These are phyloP conservation scores for Drosophila pachea DNA, from an alignment of 1,140 invertebrate genomes.

Conservation along the genomic window DNA sequence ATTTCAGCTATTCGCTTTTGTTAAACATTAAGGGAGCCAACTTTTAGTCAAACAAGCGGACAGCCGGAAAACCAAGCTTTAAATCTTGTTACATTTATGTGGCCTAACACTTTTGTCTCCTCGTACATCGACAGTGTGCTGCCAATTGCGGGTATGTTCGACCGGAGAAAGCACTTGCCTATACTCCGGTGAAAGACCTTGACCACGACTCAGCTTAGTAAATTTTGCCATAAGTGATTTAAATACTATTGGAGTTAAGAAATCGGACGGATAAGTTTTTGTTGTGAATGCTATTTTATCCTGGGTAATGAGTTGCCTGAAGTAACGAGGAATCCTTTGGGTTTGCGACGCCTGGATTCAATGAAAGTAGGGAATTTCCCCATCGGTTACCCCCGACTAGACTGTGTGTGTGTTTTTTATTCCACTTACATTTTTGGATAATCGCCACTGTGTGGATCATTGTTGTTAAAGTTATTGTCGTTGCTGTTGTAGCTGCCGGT, in stretches of 20 bases:
- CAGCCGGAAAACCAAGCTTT: conserved; percentile 69
- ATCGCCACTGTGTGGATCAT: conserved; percentile 17
- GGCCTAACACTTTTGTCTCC: conserved; percentile 54
- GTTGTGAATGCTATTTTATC: neutral
- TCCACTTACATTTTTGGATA: conserved; percentile 18
- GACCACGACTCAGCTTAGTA: too few species aligned
- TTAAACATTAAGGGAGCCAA: conserved; percentile 48
- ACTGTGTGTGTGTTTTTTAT: conserved; percentile 11
- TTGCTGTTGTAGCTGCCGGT: conserved; percentile 24
- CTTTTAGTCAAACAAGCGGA: conserved; percentile 74
- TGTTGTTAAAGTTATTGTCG: conserved; percentile 14
- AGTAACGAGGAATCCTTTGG: too few species aligned
- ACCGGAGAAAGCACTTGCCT: too few species aligned
- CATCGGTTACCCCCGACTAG: neutral
- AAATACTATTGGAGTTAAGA: too few species aligned
- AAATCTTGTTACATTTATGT: conserved; percentile 75
- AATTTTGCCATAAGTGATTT: too few species aligned
- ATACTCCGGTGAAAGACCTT: too few species aligned
- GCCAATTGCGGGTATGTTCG: too few species aligned
- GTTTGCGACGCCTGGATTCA: too few species aligned
- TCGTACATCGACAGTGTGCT: neutral
- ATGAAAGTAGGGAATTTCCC: neutral
- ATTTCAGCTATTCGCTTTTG: conserved; percentile 70
- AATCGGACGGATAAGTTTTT: neutral
- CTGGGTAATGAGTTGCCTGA: neutral